phyloP scores from a whole-genome alignment of 2,888 invertebrate species.

The Agrotis ipsilon region DNA sequence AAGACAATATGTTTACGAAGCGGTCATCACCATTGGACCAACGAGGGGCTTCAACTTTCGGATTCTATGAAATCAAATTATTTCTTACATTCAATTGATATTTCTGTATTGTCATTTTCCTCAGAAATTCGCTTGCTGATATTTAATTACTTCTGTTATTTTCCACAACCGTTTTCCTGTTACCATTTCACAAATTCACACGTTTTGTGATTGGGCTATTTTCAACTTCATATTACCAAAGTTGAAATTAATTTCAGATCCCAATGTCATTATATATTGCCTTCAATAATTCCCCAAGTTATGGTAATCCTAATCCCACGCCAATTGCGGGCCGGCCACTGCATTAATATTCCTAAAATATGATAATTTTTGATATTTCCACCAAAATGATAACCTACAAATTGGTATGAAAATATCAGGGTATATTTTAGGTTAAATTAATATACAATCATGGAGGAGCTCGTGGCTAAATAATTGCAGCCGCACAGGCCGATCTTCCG shows the following conservation, averaged over 20 bases:
- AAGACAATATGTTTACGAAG: too few relatives aligned
- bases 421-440: background rate
- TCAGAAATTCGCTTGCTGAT: background rate
- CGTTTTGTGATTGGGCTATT: slow-evolving; percentile 15
- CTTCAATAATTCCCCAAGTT: slow-evolving; percentile 57
- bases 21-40: too few relatives aligned
- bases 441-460: slow-evolving; percentile 5
- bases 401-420: slow-evolving; percentile 37
- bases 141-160: slow-evolving; percentile 8
- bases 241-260: slow-evolving; percentile 45
- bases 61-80: too few relatives aligned
- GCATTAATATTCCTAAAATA: slow-evolving; percentile 55
- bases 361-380: slow-evolving; percentile 52
- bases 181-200: slow-evolving; percentile 4
- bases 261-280: slow-evolving; percentile 51
- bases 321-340: slow-evolving; percentile 46
- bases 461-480: too few relatives aligned
- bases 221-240: slow-evolving; percentile 23
- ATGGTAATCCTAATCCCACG: slow-evolving; percentile 56
- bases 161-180: background rate
- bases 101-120: background rate
- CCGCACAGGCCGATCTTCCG: too few relatives aligned
- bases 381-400: slow-evolving; percentile 26
- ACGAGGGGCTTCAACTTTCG: too few relatives aligned
- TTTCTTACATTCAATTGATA: background rate